These are phyloP conservation scores for Poecilia picta DNA, from an alignment of 2,797 vertebrate species.

Conservation along the genomic window DNA sequence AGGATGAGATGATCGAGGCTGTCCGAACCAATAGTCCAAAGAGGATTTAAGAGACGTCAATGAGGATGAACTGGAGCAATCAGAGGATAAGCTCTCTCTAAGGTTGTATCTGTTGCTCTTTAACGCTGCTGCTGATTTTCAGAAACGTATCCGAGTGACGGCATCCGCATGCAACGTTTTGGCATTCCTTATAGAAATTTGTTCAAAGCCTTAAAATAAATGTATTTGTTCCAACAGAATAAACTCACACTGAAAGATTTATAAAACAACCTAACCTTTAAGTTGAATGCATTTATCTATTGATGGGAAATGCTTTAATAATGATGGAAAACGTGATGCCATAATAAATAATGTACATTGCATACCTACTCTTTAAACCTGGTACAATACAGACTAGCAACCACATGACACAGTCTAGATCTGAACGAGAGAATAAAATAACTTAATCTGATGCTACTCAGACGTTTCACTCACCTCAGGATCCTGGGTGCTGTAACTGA, in stretches of 20 bases:
- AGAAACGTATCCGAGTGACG: not conserved
- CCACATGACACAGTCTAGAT: not conserved
- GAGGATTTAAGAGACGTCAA: slow-evolving; percentile 47
- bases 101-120: not conserved
- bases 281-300: no score
- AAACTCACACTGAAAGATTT: no score
- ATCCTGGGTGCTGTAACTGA: not conserved
- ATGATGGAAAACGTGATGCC: not conserved
- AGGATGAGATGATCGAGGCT: slow-evolving; percentile 63
- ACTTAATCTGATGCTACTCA: not conserved
- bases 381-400: not conserved
- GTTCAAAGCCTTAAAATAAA: not conserved
- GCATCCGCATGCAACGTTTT: not conserved
- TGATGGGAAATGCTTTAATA: not conserved
- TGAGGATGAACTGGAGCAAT: slow-evolving; percentile 10
- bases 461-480: not conserved
- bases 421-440: not conserved
- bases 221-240: not conserved
- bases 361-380: not conserved
- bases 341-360: not conserved
- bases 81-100: not conserved
- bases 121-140: not conserved
- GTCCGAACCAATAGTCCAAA: slow-evolving; percentile 49
- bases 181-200: not conserved
- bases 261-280: no score